Base-by-base conservation (phyloP, 2,888 invertebrate genomes). In the Cremastobaeus sp. region DNA sequence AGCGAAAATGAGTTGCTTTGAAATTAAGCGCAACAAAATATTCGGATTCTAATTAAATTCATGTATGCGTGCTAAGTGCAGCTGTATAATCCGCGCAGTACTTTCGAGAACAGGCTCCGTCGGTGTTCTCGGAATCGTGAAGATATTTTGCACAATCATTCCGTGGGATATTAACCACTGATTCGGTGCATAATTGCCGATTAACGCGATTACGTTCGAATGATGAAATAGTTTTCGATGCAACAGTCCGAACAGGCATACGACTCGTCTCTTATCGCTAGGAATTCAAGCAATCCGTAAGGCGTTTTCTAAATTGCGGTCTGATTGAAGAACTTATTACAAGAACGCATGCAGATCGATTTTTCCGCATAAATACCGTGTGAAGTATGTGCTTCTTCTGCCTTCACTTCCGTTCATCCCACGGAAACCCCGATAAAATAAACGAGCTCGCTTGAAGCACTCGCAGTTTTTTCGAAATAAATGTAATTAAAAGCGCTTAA, bases 401-500 rank as follows among this genome's bases (percentile, higher is more conserved):
- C n/a, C n/a, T n/a, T n/a, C n/a, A n/a, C n/a, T n/a, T n/a, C n/a
- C n/a, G n/a, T n/a, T n/a, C n/a, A n/a, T n/a, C n/a, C n/a, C n/a
- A n/a, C n/a, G n/a, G n/a, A n/a, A n/a, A n/a, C n/a, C n/a, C n/a
- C n/a, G n/a, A n/a, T n/a, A n/a, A n/a, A n/a, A n/a, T n/a, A n/a
- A n/a, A n/a, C n/a, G n/a, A n/a, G n/a, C n/a, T n/a, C n/a, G n/a
- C n/a, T n/a, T n/a, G n/a, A n/a, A n/a, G n/a, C n/a, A n/a, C n/a
- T n/a, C n/a, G n/a, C n/a, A n/a, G n/a, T 25, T 25, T 25, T 25
- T 25, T 25, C 43, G 48, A 50, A 57, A 50, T 68, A 59, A 68
- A 57, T 59, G 57, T 37, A 68, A 68, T 68, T 68, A 68, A 68
- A 68, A 68, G 59, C 50, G 52, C 28, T 50, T 43, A 59, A 68